Evolutionary conservation across 2,797 vertebrate species (phyloP).

Genomic region (Hemitrygon akajei): DNA sequence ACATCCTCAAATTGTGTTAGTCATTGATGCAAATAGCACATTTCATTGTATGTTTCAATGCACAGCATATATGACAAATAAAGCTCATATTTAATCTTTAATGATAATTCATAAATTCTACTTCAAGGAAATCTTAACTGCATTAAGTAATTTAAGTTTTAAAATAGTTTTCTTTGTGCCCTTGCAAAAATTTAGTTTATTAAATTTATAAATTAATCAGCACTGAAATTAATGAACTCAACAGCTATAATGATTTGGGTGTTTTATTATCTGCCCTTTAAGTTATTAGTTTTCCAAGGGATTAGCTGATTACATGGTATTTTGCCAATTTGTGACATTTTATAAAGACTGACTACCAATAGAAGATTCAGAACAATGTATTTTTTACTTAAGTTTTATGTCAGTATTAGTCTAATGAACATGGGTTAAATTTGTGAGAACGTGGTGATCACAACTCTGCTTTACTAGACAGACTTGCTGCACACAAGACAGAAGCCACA

Average conservation of each 20-base stretch:
- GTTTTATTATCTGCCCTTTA: neutral
- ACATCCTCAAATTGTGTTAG: no score
- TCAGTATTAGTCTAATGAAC: neutral
- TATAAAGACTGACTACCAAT: neutral
- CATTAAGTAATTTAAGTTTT: neutral
- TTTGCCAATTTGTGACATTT: neutral
- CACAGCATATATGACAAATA: no score
- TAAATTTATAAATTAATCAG: no score
- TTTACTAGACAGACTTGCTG: neutral
- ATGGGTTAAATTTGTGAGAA: neutral
- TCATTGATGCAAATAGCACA: no score
- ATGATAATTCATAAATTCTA: no score
- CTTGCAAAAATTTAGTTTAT: neutral
- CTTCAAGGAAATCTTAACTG: neutral
- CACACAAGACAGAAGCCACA: neutral
- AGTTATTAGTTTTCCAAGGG: neutral
- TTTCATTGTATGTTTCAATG: no score
- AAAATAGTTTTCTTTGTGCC: neutral
- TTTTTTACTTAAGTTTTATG: neutral
- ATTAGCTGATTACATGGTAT: neutral
- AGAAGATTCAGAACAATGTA: neutral
- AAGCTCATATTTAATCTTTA: no score
- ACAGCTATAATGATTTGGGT: no score
- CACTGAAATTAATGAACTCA: neutral
- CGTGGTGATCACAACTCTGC: neutral